Evolutionary conservation across 2,888 invertebrate genomes (phyloP), one percentile per base, ranked within the genome.

Genomic region (Nemotelus nigrinus): DNA sequence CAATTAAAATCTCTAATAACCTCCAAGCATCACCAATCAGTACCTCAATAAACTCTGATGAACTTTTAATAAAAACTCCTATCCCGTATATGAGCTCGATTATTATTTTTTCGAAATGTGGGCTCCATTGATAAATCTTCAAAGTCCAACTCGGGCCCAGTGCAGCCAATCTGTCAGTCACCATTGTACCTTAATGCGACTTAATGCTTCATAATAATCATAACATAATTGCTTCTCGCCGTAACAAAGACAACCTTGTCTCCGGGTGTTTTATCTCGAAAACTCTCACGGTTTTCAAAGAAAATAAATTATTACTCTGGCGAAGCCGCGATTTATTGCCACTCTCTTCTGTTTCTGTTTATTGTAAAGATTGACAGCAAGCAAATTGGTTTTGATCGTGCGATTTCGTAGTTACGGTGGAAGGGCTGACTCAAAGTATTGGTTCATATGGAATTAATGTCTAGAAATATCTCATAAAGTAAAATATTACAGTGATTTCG

Each of bases 231-330:
- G 70, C 70, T 74, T 74, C 60, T 74, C 74, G 43, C 63, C 47
- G 50, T 44, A 74, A 74, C 74, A 74, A 74, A 74, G 63, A 10
- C 60, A 60, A 60, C 74, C 60, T 74, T 60, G 60, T 60, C 48
- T 39, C 48, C 60, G 60, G 48, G 63, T 60, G 74, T 48, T 60
- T 74, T 74, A 74, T 74, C 74, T 74, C 45, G 43, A 74, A 74
- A 74, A 76, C 65, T 76, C 76, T 76, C 76, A 76, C 76, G 76
- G 65, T 65, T 53, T 76, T 76, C 76, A 76, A 76, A 76, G 76
- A 76, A 76, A 76, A 76, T 76, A 76, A 76, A 76, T 76, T 63
- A 76, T 65, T 63, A 44, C 76, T 65, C 64, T 39, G 65, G 76
- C 55, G 76, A 76, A 76, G 76, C 76, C 65, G 65, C 76, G 76